Evolutionary conservation across 1,140 invertebrate genomes (phyloP), one percentile per base, ranked within the genome.

Genomic region (Tetraneura akinire): DNA sequence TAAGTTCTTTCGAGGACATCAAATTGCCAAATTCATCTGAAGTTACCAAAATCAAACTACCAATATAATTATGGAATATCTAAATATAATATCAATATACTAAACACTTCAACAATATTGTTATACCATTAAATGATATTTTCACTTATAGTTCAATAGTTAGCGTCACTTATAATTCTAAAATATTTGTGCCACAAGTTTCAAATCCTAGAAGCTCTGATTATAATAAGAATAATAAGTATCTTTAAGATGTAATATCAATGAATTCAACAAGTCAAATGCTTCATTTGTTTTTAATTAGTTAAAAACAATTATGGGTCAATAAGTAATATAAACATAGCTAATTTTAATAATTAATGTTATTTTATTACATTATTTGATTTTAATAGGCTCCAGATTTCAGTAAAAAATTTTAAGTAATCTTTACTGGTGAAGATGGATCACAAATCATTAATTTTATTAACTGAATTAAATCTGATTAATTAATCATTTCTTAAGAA

Each of bases 1-100:
- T 87, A 8, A 83, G 87, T n/a, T 87, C 87, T 3, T 88, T 88
- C 73, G 87, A 87, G 80, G 87, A 88, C 78, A 86, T 85, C 6
- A 85, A 26, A 81, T 85, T 42, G 83, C 85, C n/a, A 55, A 57
- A 76, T 76, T 57, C 68, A 71, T 71, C 9, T 11, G 51, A 71
- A 71, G 68, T 71, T 71, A 71, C 68, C 68, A 71, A 51, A 71
- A 51, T 49, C 21, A 71, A 71, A 71, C 68, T 14, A 51, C 23
- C 23, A n/a, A 71, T 71, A 45, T 71, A 49, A 71, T 71, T 45
- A 11, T 51, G 47, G 18, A 18, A 71, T 71, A 71, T 13, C 5
- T 23, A 51, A 23, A 51, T 23, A 71, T 51, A 18, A 47, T 70
- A 71, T 11, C 45, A 70, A 26, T 16, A 66, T 32, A 62, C 26